Conservation (phyloP, 1,140 invertebrate genomes). For the Ceratosolen solmsi region DNA sequence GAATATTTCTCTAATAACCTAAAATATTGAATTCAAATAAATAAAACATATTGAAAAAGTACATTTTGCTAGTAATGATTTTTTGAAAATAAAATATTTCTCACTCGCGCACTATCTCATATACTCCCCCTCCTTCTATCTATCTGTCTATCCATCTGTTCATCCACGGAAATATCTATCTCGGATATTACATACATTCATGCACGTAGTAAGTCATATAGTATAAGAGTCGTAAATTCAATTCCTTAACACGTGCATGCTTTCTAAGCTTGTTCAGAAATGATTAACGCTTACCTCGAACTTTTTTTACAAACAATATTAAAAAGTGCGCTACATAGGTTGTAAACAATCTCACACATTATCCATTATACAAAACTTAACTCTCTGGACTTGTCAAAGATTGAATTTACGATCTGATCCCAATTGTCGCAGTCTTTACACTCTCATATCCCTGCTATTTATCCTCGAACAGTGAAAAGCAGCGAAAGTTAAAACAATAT, state of each 20-base stretch:
- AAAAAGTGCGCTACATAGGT: conserved; percentile 24
- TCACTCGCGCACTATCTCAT: too few species aligned
- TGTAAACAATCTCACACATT: conserved; percentile 39
- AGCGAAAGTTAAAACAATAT: conserved; percentile 62
- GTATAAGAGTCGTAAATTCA: neutral
- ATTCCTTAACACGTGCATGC: neutral
- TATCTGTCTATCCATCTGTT: neutral
- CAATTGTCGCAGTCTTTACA: conserved; percentile 44
- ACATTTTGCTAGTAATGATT: too few species aligned
- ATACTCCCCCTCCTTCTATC: neutral
- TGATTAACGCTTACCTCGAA: neutral
- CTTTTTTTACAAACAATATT: neutral
- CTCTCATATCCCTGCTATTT: conserved; percentile 51
- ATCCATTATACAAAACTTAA: conserved; percentile 7
- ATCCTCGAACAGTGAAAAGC: conserved; percentile 47
- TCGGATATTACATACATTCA: neutral
- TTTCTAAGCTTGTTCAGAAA: neutral
- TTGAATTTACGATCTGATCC: conserved; percentile 36
- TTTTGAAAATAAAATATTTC: too few species aligned
- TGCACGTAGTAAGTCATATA: neutral
- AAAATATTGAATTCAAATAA: too few species aligned
- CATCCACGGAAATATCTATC: neutral
- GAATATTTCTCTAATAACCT: too few species aligned
- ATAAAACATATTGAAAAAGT: too few species aligned
- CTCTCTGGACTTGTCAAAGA: neutral